Conservation (phyloP, 2,888 invertebrate genomes). For the Lasioglossum zephyrum region DNA sequence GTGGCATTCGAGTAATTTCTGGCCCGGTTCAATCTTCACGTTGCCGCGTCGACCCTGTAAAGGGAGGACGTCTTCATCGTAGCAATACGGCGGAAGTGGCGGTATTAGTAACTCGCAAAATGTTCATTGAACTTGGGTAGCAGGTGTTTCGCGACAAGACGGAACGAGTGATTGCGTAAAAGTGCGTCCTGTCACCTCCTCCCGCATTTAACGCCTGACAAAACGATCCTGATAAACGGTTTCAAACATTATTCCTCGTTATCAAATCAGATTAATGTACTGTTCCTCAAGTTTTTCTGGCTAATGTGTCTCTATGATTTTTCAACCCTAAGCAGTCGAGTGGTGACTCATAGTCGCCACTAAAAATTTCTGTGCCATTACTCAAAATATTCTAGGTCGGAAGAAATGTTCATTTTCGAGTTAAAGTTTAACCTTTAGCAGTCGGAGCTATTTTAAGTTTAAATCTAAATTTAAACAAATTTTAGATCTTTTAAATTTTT, state of each 20-base stretch:
- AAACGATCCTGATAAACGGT: background rate
- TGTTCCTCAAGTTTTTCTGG: background rate
- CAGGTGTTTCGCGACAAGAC: slow-evolving; percentile 48
- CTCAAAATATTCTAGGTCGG: too few relatives aligned
- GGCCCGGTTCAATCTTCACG: slow-evolving; percentile 52
- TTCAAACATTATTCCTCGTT: background rate
- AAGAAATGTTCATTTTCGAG: too few relatives aligned
- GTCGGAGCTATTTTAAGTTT: too few relatives aligned
- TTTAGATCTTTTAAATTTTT: too few relatives aligned
- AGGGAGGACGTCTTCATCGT: slow-evolving; percentile 54
- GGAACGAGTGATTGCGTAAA: slow-evolving; percentile 21
- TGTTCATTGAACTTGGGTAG: slow-evolving; percentile 49
- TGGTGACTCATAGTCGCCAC: too few relatives aligned
- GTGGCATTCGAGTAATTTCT: slow-evolving; percentile 58
- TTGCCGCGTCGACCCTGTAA: slow-evolving; percentile 20
- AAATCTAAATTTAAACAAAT: too few relatives aligned
- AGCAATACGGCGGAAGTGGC: slow-evolving; percentile 50
- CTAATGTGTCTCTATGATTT: too few relatives aligned
- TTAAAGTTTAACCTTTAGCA: too few relatives aligned
- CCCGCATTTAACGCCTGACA: slow-evolving; percentile 16
- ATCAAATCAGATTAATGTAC: background rate
- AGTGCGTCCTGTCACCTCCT: background rate
- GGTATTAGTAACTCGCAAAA: slow-evolving; percentile 53
- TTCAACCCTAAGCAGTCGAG: too few relatives aligned
- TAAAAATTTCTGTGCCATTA: too few relatives aligned